Evolutionary conservation across 1,140 invertebrate genomes (phyloP).

Genomic region (Penaeus japonicus): DNA sequence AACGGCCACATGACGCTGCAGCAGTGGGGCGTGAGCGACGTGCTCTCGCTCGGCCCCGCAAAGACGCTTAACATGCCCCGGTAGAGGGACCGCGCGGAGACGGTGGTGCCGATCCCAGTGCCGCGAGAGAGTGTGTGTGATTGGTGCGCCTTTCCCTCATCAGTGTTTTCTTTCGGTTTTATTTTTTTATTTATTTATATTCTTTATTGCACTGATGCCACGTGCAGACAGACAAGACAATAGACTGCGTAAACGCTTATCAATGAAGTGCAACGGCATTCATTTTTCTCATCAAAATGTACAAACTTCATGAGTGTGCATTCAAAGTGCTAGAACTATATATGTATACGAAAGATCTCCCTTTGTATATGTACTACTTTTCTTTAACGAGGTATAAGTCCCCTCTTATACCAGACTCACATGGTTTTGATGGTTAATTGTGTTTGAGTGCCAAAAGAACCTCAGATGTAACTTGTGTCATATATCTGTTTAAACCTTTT

Average conservation of each 20-base stretch:
- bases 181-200: neutral
- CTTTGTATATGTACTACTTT: conserved; percentile 25
- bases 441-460: conserved; percentile 41
- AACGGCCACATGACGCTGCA: conserved; percentile 66
- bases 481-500: neutral
- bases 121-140: neutral
- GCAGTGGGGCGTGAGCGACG: conserved; percentile 59
- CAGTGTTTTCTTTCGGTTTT: neutral
- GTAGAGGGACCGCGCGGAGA: conserved; percentile 37
- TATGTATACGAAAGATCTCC: conserved; percentile 47
- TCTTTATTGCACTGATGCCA: neutral
- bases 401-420: neutral
- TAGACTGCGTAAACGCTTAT: neutral
- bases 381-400: neutral
- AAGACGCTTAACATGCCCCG: conserved; percentile 58
- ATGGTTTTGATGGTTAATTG: conserved; percentile 13
- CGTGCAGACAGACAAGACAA: neutral
- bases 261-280: conserved; percentile 11
- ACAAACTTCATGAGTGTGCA: conserved; percentile 42
- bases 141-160: neutral
- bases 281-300: conserved; percentile 27
- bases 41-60: conserved; percentile 58
- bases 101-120: neutral
- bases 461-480: neutral
- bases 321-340: conserved; percentile 33